These are phyloP conservation scores for Dromius quadrimaculatus DNA, from an alignment of 2,888 invertebrate species.

Conservation along the genomic window DNA sequence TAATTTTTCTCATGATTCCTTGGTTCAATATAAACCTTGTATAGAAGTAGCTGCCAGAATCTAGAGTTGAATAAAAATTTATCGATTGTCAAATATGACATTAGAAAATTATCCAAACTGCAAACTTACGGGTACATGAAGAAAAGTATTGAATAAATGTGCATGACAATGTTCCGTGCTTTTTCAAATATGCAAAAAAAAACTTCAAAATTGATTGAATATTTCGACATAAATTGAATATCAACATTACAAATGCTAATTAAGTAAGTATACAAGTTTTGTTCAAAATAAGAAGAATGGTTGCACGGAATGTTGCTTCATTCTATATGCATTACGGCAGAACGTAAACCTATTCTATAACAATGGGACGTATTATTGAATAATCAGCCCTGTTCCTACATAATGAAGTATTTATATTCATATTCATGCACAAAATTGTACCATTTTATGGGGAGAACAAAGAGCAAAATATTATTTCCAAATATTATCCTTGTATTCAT, in stretches of 20 bases:
- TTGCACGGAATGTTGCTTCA: slow-evolving; percentile 39
- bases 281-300: slow-evolving; percentile 42
- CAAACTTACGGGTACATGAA: no score
- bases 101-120: no score
- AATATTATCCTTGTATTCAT: no score
- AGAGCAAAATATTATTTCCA: no score
- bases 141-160: slow-evolving; percentile 40
- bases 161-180: slow-evolving; percentile 35
- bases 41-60: no score
- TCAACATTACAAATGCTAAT: slow-evolving; percentile 51
- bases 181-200: slow-evolving; percentile 38
- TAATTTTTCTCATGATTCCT: no score
- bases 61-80: no score
- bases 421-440: no score
- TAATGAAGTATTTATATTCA: neutral
- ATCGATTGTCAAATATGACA: no score
- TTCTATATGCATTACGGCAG: slow-evolving; percentile 44
- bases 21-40: no score
- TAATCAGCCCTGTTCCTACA: slow-evolving; percentile 6
- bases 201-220: slow-evolving; percentile 49
- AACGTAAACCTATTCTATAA: slow-evolving; percentile 31
- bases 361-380: slow-evolving; percentile 10
- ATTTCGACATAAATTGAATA: slow-evolving; percentile 49
- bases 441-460: no score
- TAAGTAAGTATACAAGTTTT: slow-evolving; percentile 51